These are phyloP conservation scores for Lepidochitona cinerea DNA, from an alignment of 2,888 invertebrate genomes.

Conservation along the genomic window DNA sequence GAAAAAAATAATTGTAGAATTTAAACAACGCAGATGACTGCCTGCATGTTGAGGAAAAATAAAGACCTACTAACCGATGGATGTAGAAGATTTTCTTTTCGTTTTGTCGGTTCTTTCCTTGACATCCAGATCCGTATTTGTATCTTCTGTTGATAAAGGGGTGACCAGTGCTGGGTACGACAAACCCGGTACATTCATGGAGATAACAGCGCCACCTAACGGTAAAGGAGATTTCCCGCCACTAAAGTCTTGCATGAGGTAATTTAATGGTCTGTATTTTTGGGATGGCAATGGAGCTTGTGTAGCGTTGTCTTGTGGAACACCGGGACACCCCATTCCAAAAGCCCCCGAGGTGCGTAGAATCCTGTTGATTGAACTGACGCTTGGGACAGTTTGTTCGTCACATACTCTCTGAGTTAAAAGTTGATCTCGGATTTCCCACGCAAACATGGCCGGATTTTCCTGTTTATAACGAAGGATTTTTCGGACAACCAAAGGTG, in stretches of 20 bases:
- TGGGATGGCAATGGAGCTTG: not conserved
- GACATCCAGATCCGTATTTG: too few species aligned
- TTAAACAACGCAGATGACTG: too few species aligned
- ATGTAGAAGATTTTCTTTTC: too few species aligned
- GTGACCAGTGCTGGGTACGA: constrained; percentile 59
- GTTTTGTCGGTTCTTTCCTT: too few species aligned
- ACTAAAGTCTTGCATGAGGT: not conserved
- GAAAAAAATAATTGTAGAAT: too few species aligned
- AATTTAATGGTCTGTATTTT: constrained; percentile 16
- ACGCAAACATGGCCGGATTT: constrained; percentile 96
- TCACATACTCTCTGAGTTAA: constrained; percentile 92
- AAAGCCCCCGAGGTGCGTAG: constrained; percentile 74
- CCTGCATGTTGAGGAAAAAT: too few species aligned
- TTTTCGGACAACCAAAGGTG: constrained; percentile 94
- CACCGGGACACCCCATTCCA: not conserved
- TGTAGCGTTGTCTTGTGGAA: not conserved
- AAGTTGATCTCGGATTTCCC: constrained; percentile 94
- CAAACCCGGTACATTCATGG: constrained; percentile 53
- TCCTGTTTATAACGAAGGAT: constrained; percentile 94
- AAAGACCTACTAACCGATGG: too few species aligned
- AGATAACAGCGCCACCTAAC: constrained; percentile 30
- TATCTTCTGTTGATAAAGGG: constrained; percentile 32
- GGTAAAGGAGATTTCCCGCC: not conserved
- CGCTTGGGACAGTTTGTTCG: constrained; percentile 82
- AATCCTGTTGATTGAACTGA: constrained; percentile 95